Percentiles rank a stretch among this genome's conserved stretches.
phyloP scores from a whole-genome alignment of 37 sponge, comb jelly and placozoan species.

The Corticium candelabrum region DNA sequence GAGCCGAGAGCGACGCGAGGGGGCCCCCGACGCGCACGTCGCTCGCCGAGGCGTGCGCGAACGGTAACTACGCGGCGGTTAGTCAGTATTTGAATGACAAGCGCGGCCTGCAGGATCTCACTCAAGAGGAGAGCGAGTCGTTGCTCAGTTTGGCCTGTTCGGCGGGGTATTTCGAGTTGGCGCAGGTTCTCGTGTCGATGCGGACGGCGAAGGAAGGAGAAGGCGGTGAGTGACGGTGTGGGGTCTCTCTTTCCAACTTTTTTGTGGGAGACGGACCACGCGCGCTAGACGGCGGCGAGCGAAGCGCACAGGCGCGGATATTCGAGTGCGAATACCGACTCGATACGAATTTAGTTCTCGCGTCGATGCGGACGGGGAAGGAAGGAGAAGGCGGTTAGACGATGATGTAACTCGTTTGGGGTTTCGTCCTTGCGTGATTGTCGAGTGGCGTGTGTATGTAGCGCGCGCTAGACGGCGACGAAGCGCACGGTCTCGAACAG shows the following conservation, averaged over 20 bases:
- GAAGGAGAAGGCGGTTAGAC: too few relatives aligned
- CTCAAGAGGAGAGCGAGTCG: conserved; percentile 69
- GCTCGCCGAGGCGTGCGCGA: not conserved
- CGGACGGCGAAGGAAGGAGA: conserved; percentile 59
- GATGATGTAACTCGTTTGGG: too few relatives aligned
- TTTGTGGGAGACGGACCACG: too few relatives aligned
- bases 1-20: conserved; percentile 21
- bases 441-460: too few relatives aligned
- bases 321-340: too few relatives aligned
- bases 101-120: conserved; percentile 24
- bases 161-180: conserved; percentile 78
- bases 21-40: not conserved
- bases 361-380: too few relatives aligned
- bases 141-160: conserved; percentile 72
- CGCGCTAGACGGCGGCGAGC: too few relatives aligned
- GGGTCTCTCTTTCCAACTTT: not conserved
- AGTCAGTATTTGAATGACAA: not conserved
- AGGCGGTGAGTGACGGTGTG: conserved; percentile 59
- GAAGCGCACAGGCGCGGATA: too few relatives aligned
- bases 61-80: not conserved
- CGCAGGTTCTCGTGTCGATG: conserved; percentile 69
- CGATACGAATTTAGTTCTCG: too few relatives aligned
- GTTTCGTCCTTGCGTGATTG: too few relatives aligned
- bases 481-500: too few relatives aligned
- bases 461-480: too few relatives aligned